Evolutionary conservation across 1,140 invertebrate species (phyloP), one percentile per base, ranked within the genome.

Genomic region (Drosophila sproati): DNA sequence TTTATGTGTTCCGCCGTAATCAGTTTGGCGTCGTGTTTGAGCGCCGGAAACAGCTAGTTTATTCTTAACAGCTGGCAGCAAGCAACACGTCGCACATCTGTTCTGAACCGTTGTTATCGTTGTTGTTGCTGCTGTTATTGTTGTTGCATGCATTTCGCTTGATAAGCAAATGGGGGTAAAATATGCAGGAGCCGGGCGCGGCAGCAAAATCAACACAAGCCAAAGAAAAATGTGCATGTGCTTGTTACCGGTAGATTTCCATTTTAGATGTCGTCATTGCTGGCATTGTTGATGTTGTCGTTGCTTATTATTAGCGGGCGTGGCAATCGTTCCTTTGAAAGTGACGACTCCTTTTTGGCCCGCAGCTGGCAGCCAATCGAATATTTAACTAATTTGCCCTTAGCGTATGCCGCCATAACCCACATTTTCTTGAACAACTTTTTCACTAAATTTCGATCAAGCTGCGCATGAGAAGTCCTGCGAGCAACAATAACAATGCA

Each of bases 231-330:
- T 83, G 77, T 87, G 80, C 83, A 88, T 87, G 76, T 88, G 52
- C 77, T 88, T 88, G 82, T 77, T 88, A 87, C 72, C 83, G 77
- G 76, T 73, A 88, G 83, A 87, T 87, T 87, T 83, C 73, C 83
- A 87, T 82, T 87, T 87, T 87, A 87, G 83, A 87, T 87, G 83
- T 70, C 69, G 71, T 41, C 70, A 54, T 69, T 64, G 62, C 56
- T 41, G 60, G 39, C 61, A 59, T 73, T 77, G 81, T 77, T 85
- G 64, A 61, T 82, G 74, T 59, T 78, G 62, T 39, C 37, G 63
- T 59, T 60, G 39, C 34, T 51, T 81, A 75, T 82, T 82, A 79
- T 82, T 73, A 68, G 34, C 37, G 64, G 82, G 82, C 79, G 83
- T 78, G 75, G 71, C 51, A 29, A 12, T 28, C 4, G 7, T 50